These are phyloP conservation scores for Lophotis ruficrista DNA, from an alignment of 2,113 vertebrate genomes.

Conservation along the genomic window DNA sequence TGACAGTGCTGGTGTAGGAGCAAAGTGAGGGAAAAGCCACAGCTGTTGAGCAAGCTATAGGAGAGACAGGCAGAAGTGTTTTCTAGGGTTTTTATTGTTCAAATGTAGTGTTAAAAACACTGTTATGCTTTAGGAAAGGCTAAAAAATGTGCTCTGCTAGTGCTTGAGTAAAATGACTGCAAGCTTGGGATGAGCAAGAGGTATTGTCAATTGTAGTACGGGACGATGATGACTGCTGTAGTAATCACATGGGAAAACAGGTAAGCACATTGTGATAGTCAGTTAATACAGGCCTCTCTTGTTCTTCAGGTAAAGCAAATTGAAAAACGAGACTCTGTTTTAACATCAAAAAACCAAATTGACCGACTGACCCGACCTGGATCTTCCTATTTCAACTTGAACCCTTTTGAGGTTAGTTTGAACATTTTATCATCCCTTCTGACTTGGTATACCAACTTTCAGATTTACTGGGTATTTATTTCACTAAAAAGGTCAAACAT, in stretches of 20 bases:
- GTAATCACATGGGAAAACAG: neutral
- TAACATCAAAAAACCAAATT: conserved; percentile 97
- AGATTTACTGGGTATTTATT: neutral
- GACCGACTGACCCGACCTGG: conserved; percentile 94
- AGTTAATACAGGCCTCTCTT: neutral
- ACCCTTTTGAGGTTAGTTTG: conserved; percentile 91
- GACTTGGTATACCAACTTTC: neutral
- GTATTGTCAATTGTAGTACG: fast-evolving
- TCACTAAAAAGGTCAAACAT: neutral
- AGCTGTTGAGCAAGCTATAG: neutral
- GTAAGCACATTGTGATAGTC: neutral
- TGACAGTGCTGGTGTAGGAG: neutral
- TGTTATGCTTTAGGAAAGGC: neutral
- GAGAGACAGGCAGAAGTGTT: neutral
- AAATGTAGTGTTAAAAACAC: neutral
- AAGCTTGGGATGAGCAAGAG: neutral
- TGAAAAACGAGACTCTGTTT: conserved; percentile 95
- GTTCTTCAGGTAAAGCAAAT: conserved; percentile 93
- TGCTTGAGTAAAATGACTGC: neutral
- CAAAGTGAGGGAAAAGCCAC: neutral
- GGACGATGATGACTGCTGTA: fast-evolving
- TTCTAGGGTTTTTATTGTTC: neutral
- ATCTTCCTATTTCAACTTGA: conserved; percentile 95
- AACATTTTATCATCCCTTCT: neutral
- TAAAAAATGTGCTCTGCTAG: neutral